Evolutionary conservation across 2,113 vertebrate species (phyloP).

Genomic region (Aphyosemion australe): DNA sequence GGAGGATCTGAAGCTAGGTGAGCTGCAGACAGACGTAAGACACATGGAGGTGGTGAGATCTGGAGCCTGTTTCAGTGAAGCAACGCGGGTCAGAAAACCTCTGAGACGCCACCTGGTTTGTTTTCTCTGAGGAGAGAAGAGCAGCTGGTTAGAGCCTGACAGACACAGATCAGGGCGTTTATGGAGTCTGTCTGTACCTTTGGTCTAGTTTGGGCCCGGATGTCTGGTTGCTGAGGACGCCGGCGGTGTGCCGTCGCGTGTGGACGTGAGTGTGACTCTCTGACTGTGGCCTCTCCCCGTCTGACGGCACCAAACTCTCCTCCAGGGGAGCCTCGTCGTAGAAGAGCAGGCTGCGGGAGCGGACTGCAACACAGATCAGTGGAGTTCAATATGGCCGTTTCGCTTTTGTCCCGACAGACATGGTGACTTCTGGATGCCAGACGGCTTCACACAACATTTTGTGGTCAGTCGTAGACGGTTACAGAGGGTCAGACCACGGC

Average conservation of each 20-base stretch:
- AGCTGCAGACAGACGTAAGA: background rate
- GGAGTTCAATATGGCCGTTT: too few relatives aligned
- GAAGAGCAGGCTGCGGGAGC: conserved; percentile 95
- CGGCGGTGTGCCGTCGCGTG: conserved; percentile 65
- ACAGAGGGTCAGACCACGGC: too few relatives aligned
- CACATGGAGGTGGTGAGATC: conserved; percentile 6
- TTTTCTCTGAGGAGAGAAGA: conserved; percentile 60
- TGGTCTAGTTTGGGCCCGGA: conserved; percentile 59
- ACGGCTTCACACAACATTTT: too few relatives aligned
- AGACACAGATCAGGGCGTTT: background rate
- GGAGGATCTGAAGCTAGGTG: background rate
- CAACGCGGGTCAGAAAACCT: conserved; percentile 70
- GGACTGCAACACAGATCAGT: conserved; percentile 81
- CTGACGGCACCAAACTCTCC: conserved; percentile 83
- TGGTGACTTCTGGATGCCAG: too few relatives aligned
- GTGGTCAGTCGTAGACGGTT: too few relatives aligned
- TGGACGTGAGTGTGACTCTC: conserved; percentile 64
- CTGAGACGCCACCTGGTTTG: conserved; percentile 64
- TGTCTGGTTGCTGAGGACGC: conserved; percentile 68
- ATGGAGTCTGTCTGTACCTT: conserved; percentile 48
- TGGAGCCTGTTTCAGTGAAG: conserved; percentile 32
- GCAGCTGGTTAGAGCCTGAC: background rate
- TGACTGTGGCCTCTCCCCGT: conserved; percentile 75
- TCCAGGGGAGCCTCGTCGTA: conserved; percentile 90
- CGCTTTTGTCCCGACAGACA: too few relatives aligned